Base-by-base conservation (phyloP, 2,888 invertebrate species). In the Diaphora mendica region DNA sequence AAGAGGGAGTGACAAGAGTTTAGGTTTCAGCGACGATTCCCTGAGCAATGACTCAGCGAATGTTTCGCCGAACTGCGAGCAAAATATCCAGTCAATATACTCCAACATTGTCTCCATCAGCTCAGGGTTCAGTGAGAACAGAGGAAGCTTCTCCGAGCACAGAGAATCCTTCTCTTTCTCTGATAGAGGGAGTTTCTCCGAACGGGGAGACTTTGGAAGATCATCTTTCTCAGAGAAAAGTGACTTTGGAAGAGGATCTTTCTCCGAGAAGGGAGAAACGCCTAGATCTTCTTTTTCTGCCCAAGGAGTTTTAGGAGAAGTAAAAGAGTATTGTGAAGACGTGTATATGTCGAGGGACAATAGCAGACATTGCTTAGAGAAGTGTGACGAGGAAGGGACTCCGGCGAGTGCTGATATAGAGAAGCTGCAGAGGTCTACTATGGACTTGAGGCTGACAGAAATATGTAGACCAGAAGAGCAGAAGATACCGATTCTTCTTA, bases 21-120 rank as follows among this genome's bases (percentile, higher is more conserved):
- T 97, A 9, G 97, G 97, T 17, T 97, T 97, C 86, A 97, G 97
- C 55, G 97, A 97, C 77, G 97, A 97, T 86, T 97, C 97, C 1
- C 86, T 97, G n/a, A 97, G 97, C 83, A 97, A 97, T 79, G 97
- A 97, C 84, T 96, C 96, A 0, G 93, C 95, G 0, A 95, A 94
- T 59, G 94, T 91, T 0, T 97, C 97, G 0, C 97, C 97, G 0
- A 96, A 96, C 72, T 96, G 94, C 83, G 96, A 96, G 44, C 95
- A 95, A 11, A 96, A 95, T 70, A 82, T 96, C 0, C 94, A 94
- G 17, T 95, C 96, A 0, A 92, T 96, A 13, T 96, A 96, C 79
- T 96, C 96, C 0, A 96, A 96, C 77, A 95, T 96, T 1, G 95
- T 96, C 0, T 96, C 97, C 0, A 95, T 96, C 20, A 96, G 96